These are phyloP conservation scores for Mantis religiosa DNA, from an alignment of 2,888 invertebrate genomes.

Conservation along the genomic window DNA sequence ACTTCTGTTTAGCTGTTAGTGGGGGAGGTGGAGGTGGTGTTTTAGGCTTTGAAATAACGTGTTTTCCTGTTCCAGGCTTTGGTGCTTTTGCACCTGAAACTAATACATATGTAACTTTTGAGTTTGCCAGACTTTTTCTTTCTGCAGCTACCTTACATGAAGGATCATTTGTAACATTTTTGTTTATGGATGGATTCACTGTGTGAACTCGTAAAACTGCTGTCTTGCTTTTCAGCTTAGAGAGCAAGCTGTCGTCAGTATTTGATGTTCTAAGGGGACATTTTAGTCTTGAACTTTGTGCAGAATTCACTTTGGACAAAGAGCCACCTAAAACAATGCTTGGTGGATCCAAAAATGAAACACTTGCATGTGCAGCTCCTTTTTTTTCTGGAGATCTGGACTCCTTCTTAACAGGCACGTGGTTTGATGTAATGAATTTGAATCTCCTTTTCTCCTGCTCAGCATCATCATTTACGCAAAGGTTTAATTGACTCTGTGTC, in stretches of 20 bases:
- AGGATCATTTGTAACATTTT: background rate
- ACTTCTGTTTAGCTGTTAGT: conserved; percentile 10
- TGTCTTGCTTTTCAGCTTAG: conserved; percentile 34
- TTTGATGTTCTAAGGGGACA: conserved; percentile 7
- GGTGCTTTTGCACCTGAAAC: background rate
- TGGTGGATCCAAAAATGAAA: conserved; percentile 31
- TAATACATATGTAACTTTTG: background rate
- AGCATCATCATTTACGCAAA: conserved; percentile 38
- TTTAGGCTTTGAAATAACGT: conserved; percentile 36
- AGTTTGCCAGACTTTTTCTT: conserved; percentile 7
- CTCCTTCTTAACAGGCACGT: background rate
- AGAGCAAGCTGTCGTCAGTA: conserved; percentile 31
- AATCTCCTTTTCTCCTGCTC: background rate
- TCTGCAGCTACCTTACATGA: background rate
- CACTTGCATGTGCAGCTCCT: background rate
- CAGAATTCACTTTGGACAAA: conserved; percentile 19
- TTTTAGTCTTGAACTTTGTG: conserved; percentile 13
- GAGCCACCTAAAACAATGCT: conserved; percentile 32
- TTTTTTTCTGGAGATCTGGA: background rate
- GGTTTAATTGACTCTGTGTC: conserved; percentile 75
- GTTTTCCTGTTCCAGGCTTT: conserved; percentile 16
- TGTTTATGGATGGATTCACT: conserved; percentile 14
- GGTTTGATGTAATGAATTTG: background rate
- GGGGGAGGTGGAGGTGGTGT: conserved; percentile 40
- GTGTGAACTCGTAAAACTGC: conserved; percentile 32